Conservation (phyloP, 2,113 vertebrate species). For the Cololabis saira region DNA sequence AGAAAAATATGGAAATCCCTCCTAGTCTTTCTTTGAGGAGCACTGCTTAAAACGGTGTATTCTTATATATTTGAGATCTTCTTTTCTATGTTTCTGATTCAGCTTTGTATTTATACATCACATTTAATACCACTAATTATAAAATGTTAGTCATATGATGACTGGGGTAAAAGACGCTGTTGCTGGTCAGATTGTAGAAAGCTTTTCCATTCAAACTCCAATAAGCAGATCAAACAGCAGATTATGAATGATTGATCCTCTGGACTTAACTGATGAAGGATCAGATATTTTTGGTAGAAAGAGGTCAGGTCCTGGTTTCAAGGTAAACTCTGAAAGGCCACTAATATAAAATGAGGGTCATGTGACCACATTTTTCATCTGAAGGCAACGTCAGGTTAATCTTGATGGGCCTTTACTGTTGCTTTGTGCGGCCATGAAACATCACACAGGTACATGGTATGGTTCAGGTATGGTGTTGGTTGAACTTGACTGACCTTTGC, state of each 20-base stretch:
- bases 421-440: neutral
- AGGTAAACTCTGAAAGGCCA: too few relatives aligned
- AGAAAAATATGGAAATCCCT: too few relatives aligned
- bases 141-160: too few relatives aligned
- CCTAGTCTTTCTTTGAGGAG: too few relatives aligned
- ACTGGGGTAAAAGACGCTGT: neutral
- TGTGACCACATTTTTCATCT: too few relatives aligned
- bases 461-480: neutral
- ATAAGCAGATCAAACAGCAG: conserved; percentile 14
- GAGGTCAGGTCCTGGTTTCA: too few relatives aligned
- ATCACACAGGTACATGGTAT: neutral
- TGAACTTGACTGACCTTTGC: conserved; percentile 86
- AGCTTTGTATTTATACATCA: too few relatives aligned
- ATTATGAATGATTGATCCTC: conserved; percentile 26
- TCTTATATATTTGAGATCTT: too few relatives aligned
- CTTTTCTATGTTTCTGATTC: too few relatives aligned
- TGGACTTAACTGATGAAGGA: conserved; percentile 16
- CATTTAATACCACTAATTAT: too few relatives aligned
- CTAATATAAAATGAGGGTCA: neutral
- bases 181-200: conserved; percentile 1
- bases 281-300: conserved; percentile 19
- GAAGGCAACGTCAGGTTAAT: too few relatives aligned
- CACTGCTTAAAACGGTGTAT: too few relatives aligned
- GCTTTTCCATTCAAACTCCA: conserved; percentile 8
- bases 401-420: neutral